A percentile compares a stretch with the other conserved stretches of the same genome.
Evolutionary conservation across 2,888 invertebrate genomes (phyloP).

Genomic region (Hirtodrosophila histrioides): DNA sequence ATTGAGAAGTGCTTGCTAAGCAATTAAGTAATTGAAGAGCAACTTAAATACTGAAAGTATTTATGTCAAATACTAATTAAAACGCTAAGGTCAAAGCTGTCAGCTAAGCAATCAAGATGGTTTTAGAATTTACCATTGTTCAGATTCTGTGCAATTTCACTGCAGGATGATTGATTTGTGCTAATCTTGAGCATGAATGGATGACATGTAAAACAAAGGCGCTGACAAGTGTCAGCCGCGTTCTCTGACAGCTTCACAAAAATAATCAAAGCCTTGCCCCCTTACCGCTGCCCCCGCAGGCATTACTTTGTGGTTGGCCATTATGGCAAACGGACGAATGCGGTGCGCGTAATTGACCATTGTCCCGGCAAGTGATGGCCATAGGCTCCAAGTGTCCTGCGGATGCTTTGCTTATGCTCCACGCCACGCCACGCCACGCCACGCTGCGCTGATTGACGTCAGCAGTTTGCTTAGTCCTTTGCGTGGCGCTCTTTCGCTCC

Average conservation of each 20-base stretch:
- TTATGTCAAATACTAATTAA: too few species aligned
- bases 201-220: constrained; percentile 63
- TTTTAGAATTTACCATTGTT: constrained; percentile 13
- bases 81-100: constrained; percentile 22
- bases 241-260: constrained; percentile 33
- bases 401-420: constrained; percentile 19
- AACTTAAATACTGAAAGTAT: too few species aligned
- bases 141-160: constrained; percentile 6
- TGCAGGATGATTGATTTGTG: constrained; percentile 38
- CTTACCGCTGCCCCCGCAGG: too few species aligned
- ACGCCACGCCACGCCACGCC: too few species aligned
- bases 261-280: constrained; percentile 43
- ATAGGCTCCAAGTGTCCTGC: constrained; percentile 9
- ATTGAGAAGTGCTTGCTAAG: too few species aligned
- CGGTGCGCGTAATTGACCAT: constrained; percentile 59
- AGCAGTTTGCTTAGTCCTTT: constrained; percentile 30
- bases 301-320: constrained; percentile 35
- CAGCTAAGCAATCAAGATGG: constrained; percentile 17
- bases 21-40: too few species aligned
- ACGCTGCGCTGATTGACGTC: constrained; percentile 48
- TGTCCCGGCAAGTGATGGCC: constrained; percentile 36
- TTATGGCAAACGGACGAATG: constrained; percentile 21
- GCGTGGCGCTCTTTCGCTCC: constrained; percentile 8
- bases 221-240: constrained; percentile 55
- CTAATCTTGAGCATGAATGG: constrained; percentile 30